These are phyloP conservation scores for Steatocranus sp. DNA, from an alignment of 2,797 vertebrate species.

Conservation along the genomic window DNA sequence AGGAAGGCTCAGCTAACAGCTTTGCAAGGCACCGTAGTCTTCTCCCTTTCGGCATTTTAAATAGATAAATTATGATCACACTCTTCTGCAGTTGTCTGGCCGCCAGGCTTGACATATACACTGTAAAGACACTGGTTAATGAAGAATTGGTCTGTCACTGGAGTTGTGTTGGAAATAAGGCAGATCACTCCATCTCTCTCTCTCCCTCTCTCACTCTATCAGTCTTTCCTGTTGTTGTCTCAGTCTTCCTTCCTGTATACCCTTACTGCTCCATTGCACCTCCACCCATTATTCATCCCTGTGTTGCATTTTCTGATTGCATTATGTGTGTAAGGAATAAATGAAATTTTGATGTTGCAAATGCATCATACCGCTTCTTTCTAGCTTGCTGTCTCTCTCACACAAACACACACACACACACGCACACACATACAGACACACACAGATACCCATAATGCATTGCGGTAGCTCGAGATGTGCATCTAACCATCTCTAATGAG, in stretches of 20 bases:
- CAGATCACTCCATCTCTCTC: constrained; percentile 52
- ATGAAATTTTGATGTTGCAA: constrained; percentile 50
- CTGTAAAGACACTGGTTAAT: constrained; percentile 66
- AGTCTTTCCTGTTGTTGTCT: constrained; percentile 33
- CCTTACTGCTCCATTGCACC: constrained; percentile 44
- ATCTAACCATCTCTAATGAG: constrained; percentile 68
- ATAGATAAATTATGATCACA: constrained; percentile 69
- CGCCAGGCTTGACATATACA: constrained; percentile 61
- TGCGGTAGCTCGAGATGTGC: constrained; percentile 54
- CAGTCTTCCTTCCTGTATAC: constrained; percentile 32
- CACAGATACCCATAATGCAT: constrained; percentile 40
- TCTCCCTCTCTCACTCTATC: constrained; percentile 4
- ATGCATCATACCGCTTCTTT: constrained; percentile 33
- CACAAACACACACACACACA: not conserved
- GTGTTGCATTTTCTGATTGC: constrained; percentile 39
- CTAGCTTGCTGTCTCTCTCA: not conserved
- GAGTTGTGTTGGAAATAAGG: constrained; percentile 57
- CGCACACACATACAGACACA: not conserved
- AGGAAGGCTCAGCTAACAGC: constrained; percentile 43
- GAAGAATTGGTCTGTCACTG: constrained; percentile 64
- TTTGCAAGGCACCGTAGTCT: constrained; percentile 14
- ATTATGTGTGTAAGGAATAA: constrained; percentile 50
- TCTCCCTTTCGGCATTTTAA: constrained; percentile 50
- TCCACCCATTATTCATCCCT: constrained; percentile 53
- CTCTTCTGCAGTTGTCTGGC: constrained; percentile 58